Evolutionary conservation across 2,797 vertebrate species (phyloP).

Genomic region (Onychomys torridus): DNA sequence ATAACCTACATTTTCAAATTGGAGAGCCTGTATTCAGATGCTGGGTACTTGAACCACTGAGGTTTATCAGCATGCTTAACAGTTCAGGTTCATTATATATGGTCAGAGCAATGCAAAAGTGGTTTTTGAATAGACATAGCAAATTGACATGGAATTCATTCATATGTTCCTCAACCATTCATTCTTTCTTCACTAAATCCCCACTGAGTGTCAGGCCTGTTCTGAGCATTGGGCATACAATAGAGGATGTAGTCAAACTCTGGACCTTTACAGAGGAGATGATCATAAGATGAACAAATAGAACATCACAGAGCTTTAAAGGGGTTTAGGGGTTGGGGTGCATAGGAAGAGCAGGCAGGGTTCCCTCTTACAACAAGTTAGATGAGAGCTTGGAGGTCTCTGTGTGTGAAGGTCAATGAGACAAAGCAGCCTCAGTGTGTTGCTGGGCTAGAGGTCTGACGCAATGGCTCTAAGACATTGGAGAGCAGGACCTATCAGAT

Average conservation of each 20-base stretch:
- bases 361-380: not conserved
- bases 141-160: not conserved
- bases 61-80: not conserved
- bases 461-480: not conserved
- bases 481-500: not conserved
- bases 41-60: not conserved
- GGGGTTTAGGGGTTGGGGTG: not conserved
- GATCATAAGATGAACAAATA: not conserved
- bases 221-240: not conserved
- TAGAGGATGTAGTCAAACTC: not conserved
- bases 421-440: not conserved
- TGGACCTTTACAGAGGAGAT: not conserved
- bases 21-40: not conserved
- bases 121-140: not conserved
- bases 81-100: conserved; percentile 3
- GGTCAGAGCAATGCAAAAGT: not conserved
- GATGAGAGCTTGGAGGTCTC: not conserved
- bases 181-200: not conserved
- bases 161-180: not conserved
- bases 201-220: not conserved
- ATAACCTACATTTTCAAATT: not conserved
- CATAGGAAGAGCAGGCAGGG: not conserved
- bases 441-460: not conserved
- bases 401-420: not conserved
- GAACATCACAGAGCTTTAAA: not conserved